Evolutionary conservation across 2,888 invertebrate species (phyloP).

Genomic region (Celastrina argiolus): DNA sequence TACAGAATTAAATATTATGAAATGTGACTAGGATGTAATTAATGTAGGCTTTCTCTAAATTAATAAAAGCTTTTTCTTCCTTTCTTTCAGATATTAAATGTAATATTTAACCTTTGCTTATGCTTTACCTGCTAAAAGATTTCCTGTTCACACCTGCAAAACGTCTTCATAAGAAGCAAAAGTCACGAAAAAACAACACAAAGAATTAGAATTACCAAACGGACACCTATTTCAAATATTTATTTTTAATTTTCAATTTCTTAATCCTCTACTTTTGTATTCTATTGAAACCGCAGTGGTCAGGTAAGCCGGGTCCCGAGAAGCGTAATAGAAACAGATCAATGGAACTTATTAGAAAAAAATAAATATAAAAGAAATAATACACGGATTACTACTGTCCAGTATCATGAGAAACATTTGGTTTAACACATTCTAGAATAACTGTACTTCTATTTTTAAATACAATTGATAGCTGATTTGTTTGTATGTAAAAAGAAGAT

Average conservation of each 20-base stretch:
- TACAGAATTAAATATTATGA: no score
- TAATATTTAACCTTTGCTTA: background rate
- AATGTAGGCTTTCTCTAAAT: no score
- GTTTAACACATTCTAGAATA: background rate
- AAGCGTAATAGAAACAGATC: background rate
- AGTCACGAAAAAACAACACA: background rate
- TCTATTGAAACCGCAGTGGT: background rate
- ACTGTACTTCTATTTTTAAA: background rate
- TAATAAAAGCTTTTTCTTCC: no score
- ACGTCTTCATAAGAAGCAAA: no score
- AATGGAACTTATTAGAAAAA: background rate
- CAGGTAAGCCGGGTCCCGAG: conserved; percentile 2
- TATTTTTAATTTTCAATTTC: conserved; percentile 3
- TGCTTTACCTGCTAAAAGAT: background rate
- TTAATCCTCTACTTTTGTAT: background rate
- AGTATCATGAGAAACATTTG: background rate
- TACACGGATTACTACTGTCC: conserved; percentile 3
- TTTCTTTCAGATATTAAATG: no score
- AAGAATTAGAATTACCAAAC: background rate
- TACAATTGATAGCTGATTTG: background rate
- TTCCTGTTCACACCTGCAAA: background rate
- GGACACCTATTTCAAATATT: background rate
- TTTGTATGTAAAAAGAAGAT: background rate
- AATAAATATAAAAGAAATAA: background rate
- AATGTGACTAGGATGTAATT: no score